phyloP scores from a whole-genome alignment of 2,888 invertebrate genomes.

The Troides helena region DNA sequence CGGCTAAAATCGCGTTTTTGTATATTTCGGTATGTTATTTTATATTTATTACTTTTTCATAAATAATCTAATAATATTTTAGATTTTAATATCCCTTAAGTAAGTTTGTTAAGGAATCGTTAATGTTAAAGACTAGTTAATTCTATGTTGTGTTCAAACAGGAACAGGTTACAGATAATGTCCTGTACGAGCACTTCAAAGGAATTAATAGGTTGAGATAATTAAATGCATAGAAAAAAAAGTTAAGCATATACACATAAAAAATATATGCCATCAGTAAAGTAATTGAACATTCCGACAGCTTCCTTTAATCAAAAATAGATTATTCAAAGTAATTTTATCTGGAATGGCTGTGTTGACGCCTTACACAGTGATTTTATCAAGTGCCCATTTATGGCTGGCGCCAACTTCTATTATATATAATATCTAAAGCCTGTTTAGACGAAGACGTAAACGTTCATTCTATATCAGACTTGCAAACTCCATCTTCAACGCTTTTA shows the following conservation, averaged over 20 bases:
- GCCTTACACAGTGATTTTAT: constrained; percentile 65
- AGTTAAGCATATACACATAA: neutral
- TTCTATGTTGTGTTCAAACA: neutral
- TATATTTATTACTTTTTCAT: too few species aligned
- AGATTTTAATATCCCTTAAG: too few species aligned
- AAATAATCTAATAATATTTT: too few species aligned
- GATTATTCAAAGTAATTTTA: constrained; percentile 44
- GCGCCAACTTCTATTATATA: constrained; percentile 68
- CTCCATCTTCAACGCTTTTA: constrained; percentile 50
- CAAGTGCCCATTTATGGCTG: constrained; percentile 59
- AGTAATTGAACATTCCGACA: constrained; percentile 21
- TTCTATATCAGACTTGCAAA: constrained; percentile 57
- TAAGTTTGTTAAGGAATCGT: neutral
- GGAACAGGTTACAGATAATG: neutral
- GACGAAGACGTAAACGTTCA: constrained; percentile 60
- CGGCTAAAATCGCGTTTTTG: too few species aligned
- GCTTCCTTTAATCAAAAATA: constrained; percentile 27
- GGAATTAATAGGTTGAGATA: neutral
- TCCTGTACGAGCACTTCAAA: neutral
- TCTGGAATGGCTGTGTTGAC: constrained; percentile 54
- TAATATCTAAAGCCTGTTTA: constrained; percentile 45
- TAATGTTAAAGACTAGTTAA: neutral
- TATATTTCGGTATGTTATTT: too few species aligned
- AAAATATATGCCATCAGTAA: constrained; percentile 13
- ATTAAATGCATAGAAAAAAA: constrained; percentile 7